Evolutionary conservation across 2,113 vertebrate genomes (phyloP), one percentile per base, ranked within the genome.

Genomic region (Rousettus leschenaultii): DNA sequence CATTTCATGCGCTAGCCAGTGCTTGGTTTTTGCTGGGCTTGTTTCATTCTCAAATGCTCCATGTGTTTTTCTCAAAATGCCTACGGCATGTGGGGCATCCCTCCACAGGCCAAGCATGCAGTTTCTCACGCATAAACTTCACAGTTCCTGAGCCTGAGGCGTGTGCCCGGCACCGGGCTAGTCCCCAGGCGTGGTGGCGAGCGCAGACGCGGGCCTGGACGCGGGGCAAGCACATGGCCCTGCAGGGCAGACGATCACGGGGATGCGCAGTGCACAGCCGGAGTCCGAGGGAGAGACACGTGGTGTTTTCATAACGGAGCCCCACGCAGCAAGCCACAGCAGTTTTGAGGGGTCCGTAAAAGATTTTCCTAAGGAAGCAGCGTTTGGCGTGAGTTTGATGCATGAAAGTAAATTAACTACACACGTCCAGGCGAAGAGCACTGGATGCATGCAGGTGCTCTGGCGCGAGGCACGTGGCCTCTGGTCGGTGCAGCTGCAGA

Each of bases 291-390:
- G 51, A 74, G 30, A 19, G 73, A 11, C 9, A 18, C n/a, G 48
- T 0, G 24, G 1, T 40, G 71, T 74, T 70, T 70, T 16, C 18
- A 19, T 22, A 33, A n/a, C 61, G 45, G 15, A 48, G 13, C 2
- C 12, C 28, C 15, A 35, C 10, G 24, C 16, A 3, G 40, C 1
- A 5, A 33, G 45, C 16, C 1, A 21, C 30, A 0, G 13, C 6
- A 30, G 51, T 18, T 18, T 3, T 35, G 21, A 43, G 7, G 26
- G 1, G 2, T 35, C 63, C 33, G 30, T 2, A 4, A 40, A 28
- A 38, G 55, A 18, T 14, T 48, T 63, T 24, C 59, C 38, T 30
- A 59, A 78, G 45, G n/a, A 78, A 78, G 30, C 18, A 65, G 2
- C 2, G 30, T 13, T 43, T 78, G 33, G 11, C 57, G 14, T 77